Evolutionary conservation across 2,113 vertebrate genomes (phyloP).

Genomic region (Ammodytes marinus): DNA sequence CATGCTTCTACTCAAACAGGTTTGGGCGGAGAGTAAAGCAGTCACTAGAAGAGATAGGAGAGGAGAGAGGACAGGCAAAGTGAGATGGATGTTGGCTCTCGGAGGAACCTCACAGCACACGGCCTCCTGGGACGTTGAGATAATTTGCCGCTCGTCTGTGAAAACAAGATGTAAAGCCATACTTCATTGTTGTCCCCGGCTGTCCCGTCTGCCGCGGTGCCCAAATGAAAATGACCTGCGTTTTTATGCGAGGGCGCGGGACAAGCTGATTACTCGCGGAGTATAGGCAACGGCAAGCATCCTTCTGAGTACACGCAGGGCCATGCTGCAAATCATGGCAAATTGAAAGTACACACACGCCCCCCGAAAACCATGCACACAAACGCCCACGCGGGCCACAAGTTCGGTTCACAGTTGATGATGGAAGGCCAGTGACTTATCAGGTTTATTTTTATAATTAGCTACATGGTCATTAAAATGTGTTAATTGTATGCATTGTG

Average conservation of each 20-base stretch:
- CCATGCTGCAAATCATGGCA: not conserved
- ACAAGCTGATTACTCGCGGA: not conserved
- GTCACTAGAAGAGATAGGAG: slow-evolving; percentile 29
- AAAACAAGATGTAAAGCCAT: slow-evolving; percentile 72
- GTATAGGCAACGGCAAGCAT: slow-evolving; percentile 17
- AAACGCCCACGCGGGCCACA: slow-evolving; percentile 8
- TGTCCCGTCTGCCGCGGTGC: slow-evolving; percentile 50
- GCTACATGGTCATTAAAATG: slow-evolving; percentile 75
- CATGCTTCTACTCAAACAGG: slow-evolving; percentile 27
- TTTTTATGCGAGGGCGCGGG: slow-evolving; percentile 2
- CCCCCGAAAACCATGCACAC: too few relatives aligned
- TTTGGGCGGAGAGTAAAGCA: slow-evolving; percentile 4
- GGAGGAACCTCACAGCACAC: slow-evolving; percentile 46
- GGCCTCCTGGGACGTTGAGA: slow-evolving; percentile 62
- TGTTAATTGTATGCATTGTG: slow-evolving; percentile 77
- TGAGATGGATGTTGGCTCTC: slow-evolving; percentile 65
- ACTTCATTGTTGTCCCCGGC: slow-evolving; percentile 66
- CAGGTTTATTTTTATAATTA: slow-evolving; percentile 73
- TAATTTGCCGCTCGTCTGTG: slow-evolving; percentile 69
- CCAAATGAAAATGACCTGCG: slow-evolving; percentile 51
- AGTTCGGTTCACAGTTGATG: slow-evolving; percentile 45
- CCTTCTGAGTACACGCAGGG: slow-evolving; percentile 2
- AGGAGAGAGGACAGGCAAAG: slow-evolving; percentile 46
- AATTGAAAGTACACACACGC: not conserved
- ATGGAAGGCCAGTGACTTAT: slow-evolving; percentile 60